Evolutionary conservation across 2,797 vertebrate species (phyloP).

Genomic region (Dendrocincla tyrannina): DNA sequence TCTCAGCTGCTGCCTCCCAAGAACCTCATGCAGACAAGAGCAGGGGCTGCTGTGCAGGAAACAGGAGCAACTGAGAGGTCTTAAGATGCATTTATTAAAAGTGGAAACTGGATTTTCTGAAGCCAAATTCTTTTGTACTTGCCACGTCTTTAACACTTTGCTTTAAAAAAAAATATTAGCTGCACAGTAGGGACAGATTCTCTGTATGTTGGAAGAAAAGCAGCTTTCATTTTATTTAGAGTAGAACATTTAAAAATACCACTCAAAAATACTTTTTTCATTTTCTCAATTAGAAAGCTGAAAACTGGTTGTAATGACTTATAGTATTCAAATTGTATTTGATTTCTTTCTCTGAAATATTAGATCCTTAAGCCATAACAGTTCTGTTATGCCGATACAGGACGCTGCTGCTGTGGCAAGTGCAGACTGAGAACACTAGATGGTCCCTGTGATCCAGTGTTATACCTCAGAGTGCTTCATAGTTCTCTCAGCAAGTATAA

Average conservation of each 20-base stretch:
- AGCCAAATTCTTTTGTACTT: neutral
- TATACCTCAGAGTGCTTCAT: neutral
- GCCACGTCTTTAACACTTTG: neutral
- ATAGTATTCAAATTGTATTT: neutral
- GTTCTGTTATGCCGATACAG: neutral
- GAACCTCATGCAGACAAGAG: accelerated
- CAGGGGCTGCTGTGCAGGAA: neutral
- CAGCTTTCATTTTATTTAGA: neutral
- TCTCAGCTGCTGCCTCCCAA: neutral
- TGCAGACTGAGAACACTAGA: slow-evolving; percentile 74
- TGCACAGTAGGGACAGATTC: neutral
- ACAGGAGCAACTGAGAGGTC: accelerated
- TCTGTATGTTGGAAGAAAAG: neutral
- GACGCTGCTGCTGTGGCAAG: accelerated
- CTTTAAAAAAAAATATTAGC: neutral
- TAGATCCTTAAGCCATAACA: neutral
- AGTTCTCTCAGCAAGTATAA: slow-evolving; percentile 35
- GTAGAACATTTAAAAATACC: neutral
- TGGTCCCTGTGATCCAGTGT: slow-evolving; percentile 74
- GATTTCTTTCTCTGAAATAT: neutral
- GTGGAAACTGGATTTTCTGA: neutral
- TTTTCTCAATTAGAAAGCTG: neutral
- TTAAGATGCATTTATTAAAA: neutral
- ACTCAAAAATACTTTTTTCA: neutral
- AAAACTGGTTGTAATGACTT: neutral